phyloP scores from a whole-genome alignment of 2,888 invertebrate genomes.

The Stenodera caucasica region DNA sequence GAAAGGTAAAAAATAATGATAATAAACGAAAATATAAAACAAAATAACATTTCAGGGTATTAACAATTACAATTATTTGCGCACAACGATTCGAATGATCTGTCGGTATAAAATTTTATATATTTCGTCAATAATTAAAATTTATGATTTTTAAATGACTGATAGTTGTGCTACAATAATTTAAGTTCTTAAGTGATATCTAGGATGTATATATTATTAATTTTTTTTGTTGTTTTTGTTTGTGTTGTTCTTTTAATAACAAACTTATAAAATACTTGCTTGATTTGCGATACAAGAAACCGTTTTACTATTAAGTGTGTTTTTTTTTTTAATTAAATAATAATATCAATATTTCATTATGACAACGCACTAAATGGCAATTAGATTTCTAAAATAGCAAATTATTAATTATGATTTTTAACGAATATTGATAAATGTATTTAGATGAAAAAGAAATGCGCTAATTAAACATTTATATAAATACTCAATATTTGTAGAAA shows the following conservation, averaged over 20 bases:
- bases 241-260: neutral
- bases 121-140: slow-evolving; percentile 9
- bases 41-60: slow-evolving; percentile 20
- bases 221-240: too few relatives aligned
- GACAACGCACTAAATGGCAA: too few relatives aligned
- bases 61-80: slow-evolving; percentile 17
- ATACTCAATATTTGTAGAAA: slow-evolving; percentile 15
- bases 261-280: slow-evolving; percentile 23
- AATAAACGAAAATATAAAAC: slow-evolving; percentile 15
- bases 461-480: slow-evolving; percentile 8
- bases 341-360: too few relatives aligned
- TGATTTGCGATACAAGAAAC: slow-evolving; percentile 10
- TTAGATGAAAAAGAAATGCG: neutral
- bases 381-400: too few relatives aligned
- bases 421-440: neutral
- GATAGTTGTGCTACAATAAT: neutral
- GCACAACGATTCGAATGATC: slow-evolving; percentile 33
- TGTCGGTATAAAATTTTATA: slow-evolving; percentile 28
- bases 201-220: slow-evolving; percentile 27
- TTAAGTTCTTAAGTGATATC: slow-evolving; percentile 36
- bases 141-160: neutral
- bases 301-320: too few relatives aligned
- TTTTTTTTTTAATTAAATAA: too few relatives aligned
- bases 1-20: too few relatives aligned
- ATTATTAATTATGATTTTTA: neutral